Conservation (phyloP, 2,113 vertebrate genomes). For the Ciconia stormi region DNA sequence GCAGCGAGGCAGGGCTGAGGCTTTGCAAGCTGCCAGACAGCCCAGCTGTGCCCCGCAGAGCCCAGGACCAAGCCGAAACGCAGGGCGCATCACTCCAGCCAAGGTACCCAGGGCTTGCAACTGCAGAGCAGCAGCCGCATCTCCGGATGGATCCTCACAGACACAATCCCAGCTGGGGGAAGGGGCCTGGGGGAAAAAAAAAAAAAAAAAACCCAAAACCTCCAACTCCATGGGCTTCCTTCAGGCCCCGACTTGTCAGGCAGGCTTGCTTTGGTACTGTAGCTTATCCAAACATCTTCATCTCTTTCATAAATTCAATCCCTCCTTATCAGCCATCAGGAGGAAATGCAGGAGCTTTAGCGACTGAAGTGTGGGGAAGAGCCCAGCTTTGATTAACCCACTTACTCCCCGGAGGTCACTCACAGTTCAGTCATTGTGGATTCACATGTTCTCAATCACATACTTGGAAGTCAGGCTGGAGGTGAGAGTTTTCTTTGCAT, state of each 20-base stretch:
- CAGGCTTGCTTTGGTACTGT: constrained; percentile 61
- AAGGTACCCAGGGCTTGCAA: neutral
- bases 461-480: neutral
- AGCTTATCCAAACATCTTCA: constrained; percentile 79
- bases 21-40: neutral
- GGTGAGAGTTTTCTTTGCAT: neutral
- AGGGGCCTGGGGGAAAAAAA: neutral
- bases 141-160: neutral
- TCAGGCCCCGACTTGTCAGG: constrained; percentile 67
- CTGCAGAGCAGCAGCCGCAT: neutral
- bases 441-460: constrained; percentile 54
- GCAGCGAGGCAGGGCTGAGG: neutral
- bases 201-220: neutral
- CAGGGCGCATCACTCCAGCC: neutral
- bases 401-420: constrained; percentile 57
- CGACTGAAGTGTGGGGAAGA: constrained; percentile 65
- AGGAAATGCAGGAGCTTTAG: constrained; percentile 72
- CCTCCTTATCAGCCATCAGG: constrained; percentile 71
- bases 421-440: constrained; percentile 51
- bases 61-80: neutral
- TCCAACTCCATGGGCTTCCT: constrained; percentile 23
- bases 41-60: neutral
- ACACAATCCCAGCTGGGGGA: neutral
- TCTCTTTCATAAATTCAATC: constrained; percentile 73
- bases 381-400: constrained; percentile 66